Base-by-base conservation (phyloP, 2,888 invertebrate species). In the Suillia variegata region DNA sequence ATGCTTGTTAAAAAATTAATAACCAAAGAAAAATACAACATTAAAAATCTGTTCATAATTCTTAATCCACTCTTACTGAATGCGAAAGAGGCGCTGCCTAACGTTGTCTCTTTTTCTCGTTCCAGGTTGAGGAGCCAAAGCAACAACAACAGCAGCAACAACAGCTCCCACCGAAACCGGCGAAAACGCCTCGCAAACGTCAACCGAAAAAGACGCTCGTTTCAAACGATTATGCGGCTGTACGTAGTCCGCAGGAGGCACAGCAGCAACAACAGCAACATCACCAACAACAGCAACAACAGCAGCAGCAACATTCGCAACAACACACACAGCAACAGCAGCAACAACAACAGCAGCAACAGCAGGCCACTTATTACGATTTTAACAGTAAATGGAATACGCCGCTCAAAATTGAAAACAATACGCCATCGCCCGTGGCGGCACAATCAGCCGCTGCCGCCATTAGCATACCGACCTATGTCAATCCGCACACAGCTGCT, bases 311-410 rank as follows among this genome's bases (percentile, higher is more conserved):
- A 59, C 80, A 85, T 45, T 86, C 86, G 70, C 79, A 79, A 50
- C 71, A 59, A 64, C 74, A 62, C 71, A 87, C 83, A 83, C 84
- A 68, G 70, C 73, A 80, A 26, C 76, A 75, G 42, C 75, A 77
- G 53, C 70, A 77, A 26, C 71, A 70, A 20, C 79, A 79, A 26
- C 77, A 77, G 38, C 67, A 67, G 49, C 69, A 66, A 33, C 68
- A 72, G 62, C 73, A 73, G 59, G 60, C 88, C 64, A 88, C 87
- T 55, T 92, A 91, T 76, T 91, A 90, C 71, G 92, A 93, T 79
- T 91, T 91, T 71, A 92, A 92, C 71, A 92, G 90, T 71, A 84
- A 91, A 68, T 93, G 92, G 92, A 92, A 91, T 79, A 83, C 91
- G 56, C 88, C 90, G 22, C 69, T 77, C 17, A 80, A 80, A 66